phyloP scores from a whole-genome alignment of 2,113 vertebrate species.

The Tupaia chinensis region DNA sequence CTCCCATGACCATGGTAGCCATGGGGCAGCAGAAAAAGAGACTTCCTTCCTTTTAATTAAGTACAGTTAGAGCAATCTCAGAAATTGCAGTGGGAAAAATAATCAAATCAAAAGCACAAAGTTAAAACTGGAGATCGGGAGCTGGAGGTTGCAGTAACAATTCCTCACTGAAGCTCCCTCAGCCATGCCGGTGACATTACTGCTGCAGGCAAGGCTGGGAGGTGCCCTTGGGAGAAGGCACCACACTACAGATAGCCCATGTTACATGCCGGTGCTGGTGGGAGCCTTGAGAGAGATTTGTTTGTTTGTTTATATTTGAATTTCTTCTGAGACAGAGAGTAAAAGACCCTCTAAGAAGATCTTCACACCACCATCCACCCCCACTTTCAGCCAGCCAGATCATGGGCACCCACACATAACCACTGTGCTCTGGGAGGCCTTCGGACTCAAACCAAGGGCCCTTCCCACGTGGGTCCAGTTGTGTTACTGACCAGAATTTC shows the following conservation, averaged over 20 bases:
- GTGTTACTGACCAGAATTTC: too few species aligned
- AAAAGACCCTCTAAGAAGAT: too few species aligned
- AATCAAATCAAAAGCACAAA: background rate
- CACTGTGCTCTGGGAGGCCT: too few species aligned
- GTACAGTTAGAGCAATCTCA: background rate
- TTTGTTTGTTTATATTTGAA: too few species aligned
- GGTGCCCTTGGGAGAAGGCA: too few species aligned
- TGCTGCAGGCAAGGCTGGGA: background rate
- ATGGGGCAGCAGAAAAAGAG: background rate
- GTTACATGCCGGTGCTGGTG: fast-evolving
- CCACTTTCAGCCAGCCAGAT: too few species aligned
- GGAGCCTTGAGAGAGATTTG: background rate
- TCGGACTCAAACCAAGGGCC: too few species aligned
- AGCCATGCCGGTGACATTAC: fast-evolving
- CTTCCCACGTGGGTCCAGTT: too few species aligned
- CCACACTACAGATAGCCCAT: fast-evolving
- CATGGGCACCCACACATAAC: too few species aligned
- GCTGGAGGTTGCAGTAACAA: background rate
- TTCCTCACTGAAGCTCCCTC: background rate
- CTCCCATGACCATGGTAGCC: background rate
- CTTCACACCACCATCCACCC: too few species aligned
- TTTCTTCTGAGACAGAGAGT: too few species aligned
- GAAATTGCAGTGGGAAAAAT: background rate
- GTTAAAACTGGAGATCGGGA: background rate
- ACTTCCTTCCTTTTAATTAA: background rate